phyloP scores from a whole-genome alignment of 2,888 invertebrate species.

The Anoplius nigerrimus region DNA sequence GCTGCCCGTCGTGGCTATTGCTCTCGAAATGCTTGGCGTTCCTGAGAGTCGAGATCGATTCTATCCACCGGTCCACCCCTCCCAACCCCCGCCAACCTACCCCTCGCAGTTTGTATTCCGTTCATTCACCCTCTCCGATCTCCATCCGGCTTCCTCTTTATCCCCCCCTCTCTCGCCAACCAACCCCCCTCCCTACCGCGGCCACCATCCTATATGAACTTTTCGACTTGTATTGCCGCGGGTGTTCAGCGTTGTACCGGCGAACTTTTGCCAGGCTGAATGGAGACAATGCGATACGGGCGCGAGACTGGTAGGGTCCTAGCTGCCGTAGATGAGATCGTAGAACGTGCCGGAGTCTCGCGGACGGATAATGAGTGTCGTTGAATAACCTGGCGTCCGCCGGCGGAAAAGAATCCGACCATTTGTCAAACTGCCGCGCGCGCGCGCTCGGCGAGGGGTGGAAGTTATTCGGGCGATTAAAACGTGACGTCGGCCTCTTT shows the following conservation, averaged over 20 bases:
- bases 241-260: neutral
- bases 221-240: slow-evolving; percentile 3
- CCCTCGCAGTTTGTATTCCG: slow-evolving; percentile 14
- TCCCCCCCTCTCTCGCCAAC: slow-evolving; percentile 25
- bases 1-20: slow-evolving; percentile 45
- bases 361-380: no score
- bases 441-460: no score
- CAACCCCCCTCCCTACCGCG: slow-evolving; percentile 23
- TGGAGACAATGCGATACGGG: no score
- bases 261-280: no score
- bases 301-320: no score
- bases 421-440: no score
- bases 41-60: neutral
- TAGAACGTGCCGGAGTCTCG: no score
- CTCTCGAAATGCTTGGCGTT: slow-evolving; percentile 39
- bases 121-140: neutral
- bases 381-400: no score
- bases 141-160: slow-evolving; percentile 1
- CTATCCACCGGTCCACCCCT: slow-evolving; percentile 18
- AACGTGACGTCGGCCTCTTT: no score
- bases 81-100: slow-evolving; percentile 16
- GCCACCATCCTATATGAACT: slow-evolving; percentile 39
- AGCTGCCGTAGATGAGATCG: no score
- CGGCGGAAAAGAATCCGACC: no score
- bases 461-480: no score